Conservation (phyloP, 2,888 invertebrate species). For the Creontiades dilutus region DNA sequence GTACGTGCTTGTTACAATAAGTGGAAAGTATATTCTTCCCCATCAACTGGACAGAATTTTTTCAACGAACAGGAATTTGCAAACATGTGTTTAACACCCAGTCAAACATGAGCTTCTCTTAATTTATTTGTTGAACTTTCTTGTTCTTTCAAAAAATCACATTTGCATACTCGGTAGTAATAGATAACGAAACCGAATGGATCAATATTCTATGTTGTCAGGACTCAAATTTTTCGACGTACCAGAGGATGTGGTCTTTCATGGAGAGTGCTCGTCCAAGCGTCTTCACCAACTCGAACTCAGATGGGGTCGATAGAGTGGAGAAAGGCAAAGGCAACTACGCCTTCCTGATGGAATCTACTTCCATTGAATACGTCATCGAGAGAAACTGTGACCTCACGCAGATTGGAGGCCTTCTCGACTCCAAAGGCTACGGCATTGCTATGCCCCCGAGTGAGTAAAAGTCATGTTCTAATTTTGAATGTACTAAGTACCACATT, state of each 20-base stretch:
- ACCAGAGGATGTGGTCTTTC: constrained; percentile 96
- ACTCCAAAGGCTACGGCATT: constrained; percentile 97
- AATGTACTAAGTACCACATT: no score
- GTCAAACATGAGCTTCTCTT: no score
- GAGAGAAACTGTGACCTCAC: constrained; percentile 94
- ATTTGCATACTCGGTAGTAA: no score
- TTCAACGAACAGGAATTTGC: no score
- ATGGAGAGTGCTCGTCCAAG: constrained; percentile 94
- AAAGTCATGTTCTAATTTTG: no score
- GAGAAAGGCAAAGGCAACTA: constrained; percentile 91
- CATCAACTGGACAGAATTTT: no score
- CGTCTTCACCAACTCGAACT: constrained; percentile 91
- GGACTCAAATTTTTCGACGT: constrained; percentile 96
- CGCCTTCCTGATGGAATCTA: constrained; percentile 98
- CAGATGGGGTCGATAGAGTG: constrained; percentile 94
- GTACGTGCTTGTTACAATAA: no score
- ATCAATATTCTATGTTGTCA: constrained; percentile 78
- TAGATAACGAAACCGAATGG: no score
- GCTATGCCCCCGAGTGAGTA: constrained; percentile 93
- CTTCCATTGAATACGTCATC: constrained; percentile 95
- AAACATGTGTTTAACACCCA: no score
- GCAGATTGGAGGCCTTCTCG: constrained; percentile 94
- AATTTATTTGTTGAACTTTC: no score
- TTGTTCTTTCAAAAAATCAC: no score
- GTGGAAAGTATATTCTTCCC: no score